Evolutionary conservation across 2,888 invertebrate genomes (phyloP).

Genomic region (Seladonia tumulorum): DNA sequence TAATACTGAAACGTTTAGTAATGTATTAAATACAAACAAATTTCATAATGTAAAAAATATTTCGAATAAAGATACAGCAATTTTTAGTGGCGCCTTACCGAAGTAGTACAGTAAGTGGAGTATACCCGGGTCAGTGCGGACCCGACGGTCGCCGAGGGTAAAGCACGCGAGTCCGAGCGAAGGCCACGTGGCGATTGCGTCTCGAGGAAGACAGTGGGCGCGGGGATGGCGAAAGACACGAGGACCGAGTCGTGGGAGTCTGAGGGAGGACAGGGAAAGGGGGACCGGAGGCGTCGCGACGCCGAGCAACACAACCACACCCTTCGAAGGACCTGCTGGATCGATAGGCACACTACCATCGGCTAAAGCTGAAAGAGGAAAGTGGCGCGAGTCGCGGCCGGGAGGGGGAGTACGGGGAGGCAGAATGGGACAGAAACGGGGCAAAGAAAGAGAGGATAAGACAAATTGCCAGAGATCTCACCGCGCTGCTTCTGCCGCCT

Average conservation of each 20-base stretch:
- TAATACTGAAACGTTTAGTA: too few relatives aligned
- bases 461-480: conserved; percentile 75
- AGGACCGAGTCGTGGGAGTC: conserved; percentile 24
- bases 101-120: too few relatives aligned
- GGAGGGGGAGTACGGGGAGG: conserved; percentile 16
- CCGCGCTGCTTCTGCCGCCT: conserved; percentile 59
- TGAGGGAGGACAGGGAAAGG: background rate
- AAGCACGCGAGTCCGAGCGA: conserved; percentile 61
- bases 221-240: conserved; percentile 33
- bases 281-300: conserved; percentile 69
- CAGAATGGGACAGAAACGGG: conserved; percentile 32
- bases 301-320: conserved; percentile 75
- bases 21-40: too few relatives aligned
- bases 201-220: conserved; percentile 48
- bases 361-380: conserved; percentile 59
- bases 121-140: background rate
- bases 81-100: too few relatives aligned
- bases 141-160: background rate
- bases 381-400: conserved; percentile 24
- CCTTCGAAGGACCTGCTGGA: conserved; percentile 71
- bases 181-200: conserved; percentile 76
- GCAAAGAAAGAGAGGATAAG: conserved; percentile 65
- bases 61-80: too few relatives aligned
- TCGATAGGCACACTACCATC: conserved; percentile 74
- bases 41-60: too few relatives aligned